phyloP scores from a whole-genome alignment of 1,140 invertebrate species.

The Zaprionus ghesquierei region DNA sequence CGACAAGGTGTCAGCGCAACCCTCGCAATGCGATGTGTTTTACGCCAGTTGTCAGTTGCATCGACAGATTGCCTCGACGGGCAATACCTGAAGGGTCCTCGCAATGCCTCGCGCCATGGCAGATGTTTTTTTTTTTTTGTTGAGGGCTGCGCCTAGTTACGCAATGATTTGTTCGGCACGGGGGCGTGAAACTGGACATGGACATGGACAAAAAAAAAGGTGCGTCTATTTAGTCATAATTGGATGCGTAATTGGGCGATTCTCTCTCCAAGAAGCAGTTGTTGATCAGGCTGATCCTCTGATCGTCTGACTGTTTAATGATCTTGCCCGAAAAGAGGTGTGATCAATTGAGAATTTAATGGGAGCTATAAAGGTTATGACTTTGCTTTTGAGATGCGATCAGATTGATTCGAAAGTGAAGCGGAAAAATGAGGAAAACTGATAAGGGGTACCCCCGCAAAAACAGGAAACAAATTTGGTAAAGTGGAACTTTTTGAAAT shows the following conservation, averaged over 20 bases:
- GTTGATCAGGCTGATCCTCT: background rate
- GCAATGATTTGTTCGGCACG: slow-evolving; percentile 39
- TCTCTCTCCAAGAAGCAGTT: slow-evolving; percentile 3
- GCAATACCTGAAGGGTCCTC: background rate
- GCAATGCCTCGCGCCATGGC: background rate
- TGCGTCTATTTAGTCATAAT: slow-evolving; percentile 54
- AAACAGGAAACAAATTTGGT: too few relatives aligned
- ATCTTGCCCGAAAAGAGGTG: slow-evolving; percentile 2
- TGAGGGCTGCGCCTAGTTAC: slow-evolving; percentile 44
- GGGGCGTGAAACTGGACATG: background rate
- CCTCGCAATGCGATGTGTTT: slow-evolving; percentile 41
- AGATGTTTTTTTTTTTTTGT: too few relatives aligned
- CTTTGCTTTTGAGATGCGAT: background rate
- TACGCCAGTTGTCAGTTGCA: slow-evolving; percentile 38
- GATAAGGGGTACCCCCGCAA: too few relatives aligned
- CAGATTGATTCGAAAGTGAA: background rate
- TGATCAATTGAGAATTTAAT: slow-evolving; percentile 20
- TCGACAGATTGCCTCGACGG: slow-evolving; percentile 42
- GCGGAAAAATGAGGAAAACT: background rate
- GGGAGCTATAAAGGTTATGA: background rate
- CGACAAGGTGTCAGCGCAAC: slow-evolving; percentile 40
- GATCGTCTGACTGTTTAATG: background rate
- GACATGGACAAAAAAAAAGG: slow-evolving; percentile 26
- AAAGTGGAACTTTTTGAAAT: too few relatives aligned
- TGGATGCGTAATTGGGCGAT: slow-evolving; percentile 41